Base-by-base conservation (phyloP, 2,797 vertebrate genomes). In the Myotis planiceps region DNA sequence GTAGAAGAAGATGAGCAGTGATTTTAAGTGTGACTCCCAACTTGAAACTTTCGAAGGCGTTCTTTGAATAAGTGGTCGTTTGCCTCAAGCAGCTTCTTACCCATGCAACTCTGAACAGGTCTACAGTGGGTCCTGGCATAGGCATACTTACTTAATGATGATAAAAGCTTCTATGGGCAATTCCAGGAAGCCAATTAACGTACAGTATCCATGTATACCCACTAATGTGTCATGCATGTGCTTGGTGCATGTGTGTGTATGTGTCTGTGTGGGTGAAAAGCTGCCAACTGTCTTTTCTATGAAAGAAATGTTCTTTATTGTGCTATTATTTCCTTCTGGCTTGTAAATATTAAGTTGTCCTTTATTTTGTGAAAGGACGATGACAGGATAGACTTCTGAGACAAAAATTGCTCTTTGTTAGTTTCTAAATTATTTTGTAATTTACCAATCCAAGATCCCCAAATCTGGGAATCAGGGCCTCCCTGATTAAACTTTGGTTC, bases 361-460 rank as follows among this genome's bases (percentile, higher is more conserved):
- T 79, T 97, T 66, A 49, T 92, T 83, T 51, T 51, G 60, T 78
- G 68, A 63, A 90, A 53, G 39, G 53, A 19, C 63, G 49, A 47
- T 39, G 25, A 71, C 25, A 27, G 47, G 25, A 19, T 32, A 4
- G 68, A 34, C 51, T 76, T 94, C 66, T 4, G 21, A 92, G 76
- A 83, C 75, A 83, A 45, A 45, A 68, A 25, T 10, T 25, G 13
- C 8, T 81, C 55, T 72, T 51, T 15, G 27, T 60, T 90, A 25
- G 29, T 76, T 80, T 95, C 75, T 68, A 79, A 65, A 65, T 86
- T 92, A 51, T 63, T 85, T 32, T 63, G 55, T 82, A 95, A 92
- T 88, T 76, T 74, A 72, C 34, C 29, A 19, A 32, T 15, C 51
- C 18, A 23, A 21, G 45, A 95, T 49, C 45, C 45, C 37, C 39